A percentile compares a stretch with the other conserved stretches of the same genome.
phyloP scores from a whole-genome alignment of 1,140 invertebrate species.

The Anoplolepis gracilipes region DNA sequence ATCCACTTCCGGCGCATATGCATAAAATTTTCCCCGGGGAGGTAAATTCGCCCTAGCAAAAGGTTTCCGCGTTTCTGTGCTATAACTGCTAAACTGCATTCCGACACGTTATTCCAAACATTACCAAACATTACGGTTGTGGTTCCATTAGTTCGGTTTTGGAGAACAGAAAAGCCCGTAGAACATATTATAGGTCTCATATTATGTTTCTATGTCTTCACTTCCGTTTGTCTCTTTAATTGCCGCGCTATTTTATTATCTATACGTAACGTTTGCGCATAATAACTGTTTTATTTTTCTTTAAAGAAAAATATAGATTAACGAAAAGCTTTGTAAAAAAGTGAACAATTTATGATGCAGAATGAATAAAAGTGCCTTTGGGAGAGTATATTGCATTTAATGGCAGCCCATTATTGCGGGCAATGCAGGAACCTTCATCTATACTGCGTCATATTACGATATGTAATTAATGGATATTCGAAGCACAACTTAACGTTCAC shows the following conservation, averaged over 20 bases:
- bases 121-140: conserved; percentile 31
- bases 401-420: neutral
- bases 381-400: neutral
- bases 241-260: neutral
- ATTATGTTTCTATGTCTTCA: neutral
- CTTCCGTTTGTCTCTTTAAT: neutral
- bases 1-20: conserved; percentile 49
- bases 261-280: neutral
- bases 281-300: neutral
- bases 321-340: neutral
- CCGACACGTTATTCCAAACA: conserved; percentile 48
- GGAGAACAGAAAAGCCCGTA: conserved; percentile 7
- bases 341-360: neutral
- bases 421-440: neutral
- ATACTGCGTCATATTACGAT: conserved; percentile 7
- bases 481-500: neutral
- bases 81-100: conserved; percentile 39
- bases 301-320: too few relatives aligned
- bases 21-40: conserved; percentile 48
- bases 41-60: conserved; percentile 29
- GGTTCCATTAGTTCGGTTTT: conserved; percentile 23
- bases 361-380: neutral
- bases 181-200: neutral
- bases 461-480: conserved; percentile 7
- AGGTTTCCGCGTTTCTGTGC: conserved; percentile 1